phyloP scores from a whole-genome alignment of 2,113 vertebrate species.

The Gymnocephalus cernua region DNA sequence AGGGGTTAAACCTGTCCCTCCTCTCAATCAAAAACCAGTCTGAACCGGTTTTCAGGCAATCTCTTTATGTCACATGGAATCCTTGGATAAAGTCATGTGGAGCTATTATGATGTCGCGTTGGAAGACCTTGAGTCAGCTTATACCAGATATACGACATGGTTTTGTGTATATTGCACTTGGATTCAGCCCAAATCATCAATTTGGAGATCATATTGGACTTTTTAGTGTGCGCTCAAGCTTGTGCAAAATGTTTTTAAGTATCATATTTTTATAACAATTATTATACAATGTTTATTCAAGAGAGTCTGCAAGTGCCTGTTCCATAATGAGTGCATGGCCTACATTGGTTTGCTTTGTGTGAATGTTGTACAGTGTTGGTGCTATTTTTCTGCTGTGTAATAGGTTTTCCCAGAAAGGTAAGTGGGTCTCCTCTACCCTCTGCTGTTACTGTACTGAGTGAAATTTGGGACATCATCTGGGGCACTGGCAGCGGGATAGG shows the following conservation, averaged over 20 bases:
- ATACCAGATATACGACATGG: slow-evolving; percentile 45
- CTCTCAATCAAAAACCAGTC: slow-evolving; percentile 88
- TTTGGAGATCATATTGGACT: neutral
- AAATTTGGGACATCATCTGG: slow-evolving; percentile 70
- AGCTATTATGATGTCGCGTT: slow-evolving; percentile 88
- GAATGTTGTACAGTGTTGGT: slow-evolving; percentile 12
- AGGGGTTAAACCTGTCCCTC: slow-evolving; percentile 88
- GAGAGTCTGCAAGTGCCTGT: neutral
- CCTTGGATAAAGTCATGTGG: slow-evolving; percentile 92
- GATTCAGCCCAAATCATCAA: neutral
- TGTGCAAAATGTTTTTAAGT: neutral
- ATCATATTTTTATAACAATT: neutral
- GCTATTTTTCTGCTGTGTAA: slow-evolving; percentile 59
- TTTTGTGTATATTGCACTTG: slow-evolving; percentile 16
- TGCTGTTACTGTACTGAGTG: slow-evolving; percentile 28
- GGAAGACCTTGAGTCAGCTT: slow-evolving; percentile 87
- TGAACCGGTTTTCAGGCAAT: slow-evolving; percentile 92
- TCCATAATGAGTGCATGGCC: slow-evolving; percentile 7
- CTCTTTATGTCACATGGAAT: slow-evolving; percentile 90
- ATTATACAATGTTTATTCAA: neutral
- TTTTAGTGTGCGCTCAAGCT: neutral
- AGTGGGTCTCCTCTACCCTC: slow-evolving; percentile 20
- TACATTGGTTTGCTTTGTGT: slow-evolving; percentile 25
- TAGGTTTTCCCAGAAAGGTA: slow-evolving; percentile 54
- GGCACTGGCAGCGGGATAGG: slow-evolving; percentile 42